Conservation (phyloP, 2,113 vertebrate genomes). For the Phalacrocorax aristotelis region DNA sequence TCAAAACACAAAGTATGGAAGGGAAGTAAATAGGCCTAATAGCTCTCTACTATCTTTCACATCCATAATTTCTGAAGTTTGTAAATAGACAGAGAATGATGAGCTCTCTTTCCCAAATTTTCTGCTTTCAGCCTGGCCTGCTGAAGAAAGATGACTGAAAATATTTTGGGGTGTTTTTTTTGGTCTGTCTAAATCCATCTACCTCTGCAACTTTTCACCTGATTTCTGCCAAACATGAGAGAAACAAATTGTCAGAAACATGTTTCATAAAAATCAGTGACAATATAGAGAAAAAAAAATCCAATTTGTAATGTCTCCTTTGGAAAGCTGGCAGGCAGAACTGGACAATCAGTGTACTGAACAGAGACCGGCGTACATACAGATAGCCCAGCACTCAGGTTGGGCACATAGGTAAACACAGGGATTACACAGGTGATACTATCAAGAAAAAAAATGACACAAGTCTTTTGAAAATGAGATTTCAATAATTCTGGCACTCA, state of each 20-base stretch:
- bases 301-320: not conserved
- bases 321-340: not conserved
- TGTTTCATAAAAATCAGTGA: not conserved
- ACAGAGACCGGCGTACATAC: not conserved
- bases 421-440: not conserved
- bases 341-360: not conserved
- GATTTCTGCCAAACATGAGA: not conserved
- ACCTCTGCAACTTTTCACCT: not conserved
- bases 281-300: not conserved
- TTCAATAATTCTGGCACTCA: not conserved
- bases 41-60: not conserved
- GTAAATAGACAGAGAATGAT: not conserved
- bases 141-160: not conserved
- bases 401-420: not conserved
- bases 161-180: not conserved
- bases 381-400: not conserved
- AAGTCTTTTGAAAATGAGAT: not conserved
- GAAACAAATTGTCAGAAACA: not conserved
- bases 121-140: not conserved
- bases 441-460: not conserved
- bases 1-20: not conserved
- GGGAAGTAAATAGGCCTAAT: not conserved
- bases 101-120: not conserved
- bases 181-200: not conserved
- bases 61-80: not conserved